phyloP scores from a whole-genome alignment of 2,888 invertebrate genomes.

The Temnothorax unifasciatus region DNA sequence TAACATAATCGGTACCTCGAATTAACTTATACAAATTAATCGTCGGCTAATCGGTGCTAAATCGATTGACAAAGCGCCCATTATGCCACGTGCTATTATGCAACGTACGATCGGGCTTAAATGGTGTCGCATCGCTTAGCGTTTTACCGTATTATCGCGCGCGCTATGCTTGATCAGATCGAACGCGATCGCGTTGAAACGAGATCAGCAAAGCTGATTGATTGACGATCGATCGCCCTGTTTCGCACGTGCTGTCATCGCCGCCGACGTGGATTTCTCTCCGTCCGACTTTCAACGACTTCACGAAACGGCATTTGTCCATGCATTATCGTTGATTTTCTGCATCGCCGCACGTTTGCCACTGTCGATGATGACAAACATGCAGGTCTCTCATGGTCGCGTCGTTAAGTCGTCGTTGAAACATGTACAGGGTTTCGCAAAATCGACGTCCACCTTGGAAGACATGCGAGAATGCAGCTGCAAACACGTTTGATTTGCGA shows the following conservation, averaged over 20 bases:
- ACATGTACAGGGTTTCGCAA: background rate
- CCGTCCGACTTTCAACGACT: background rate
- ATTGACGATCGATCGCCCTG: constrained; percentile 4
- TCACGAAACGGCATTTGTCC: background rate
- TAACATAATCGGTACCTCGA: constrained; percentile 7
- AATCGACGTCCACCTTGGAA: background rate
- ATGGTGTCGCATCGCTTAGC: no score
- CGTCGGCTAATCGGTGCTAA: constrained; percentile 10
- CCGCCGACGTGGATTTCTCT: constrained; percentile 21
- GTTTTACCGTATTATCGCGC: constrained; percentile 29
- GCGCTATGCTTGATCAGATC: background rate
- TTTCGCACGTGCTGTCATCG: background rate
- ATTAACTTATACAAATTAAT: constrained; percentile 42
- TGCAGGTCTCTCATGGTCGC: background rate
- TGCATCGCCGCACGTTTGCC: background rate
- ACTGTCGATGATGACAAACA: background rate
- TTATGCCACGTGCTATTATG: background rate
- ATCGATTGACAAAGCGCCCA: constrained; percentile 8
- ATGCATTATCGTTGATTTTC: constrained; percentile 5
- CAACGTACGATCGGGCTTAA: background rate
- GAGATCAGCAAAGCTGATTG: constrained; percentile 10
- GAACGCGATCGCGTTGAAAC: constrained; percentile 6
- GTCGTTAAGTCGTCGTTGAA: background rate
- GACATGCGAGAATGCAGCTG: background rate
- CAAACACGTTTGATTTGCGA: background rate